These are phyloP conservation scores for Sciurus carolinensis DNA, from an alignment of 2,797 vertebrate genomes.

Conservation along the genomic window DNA sequence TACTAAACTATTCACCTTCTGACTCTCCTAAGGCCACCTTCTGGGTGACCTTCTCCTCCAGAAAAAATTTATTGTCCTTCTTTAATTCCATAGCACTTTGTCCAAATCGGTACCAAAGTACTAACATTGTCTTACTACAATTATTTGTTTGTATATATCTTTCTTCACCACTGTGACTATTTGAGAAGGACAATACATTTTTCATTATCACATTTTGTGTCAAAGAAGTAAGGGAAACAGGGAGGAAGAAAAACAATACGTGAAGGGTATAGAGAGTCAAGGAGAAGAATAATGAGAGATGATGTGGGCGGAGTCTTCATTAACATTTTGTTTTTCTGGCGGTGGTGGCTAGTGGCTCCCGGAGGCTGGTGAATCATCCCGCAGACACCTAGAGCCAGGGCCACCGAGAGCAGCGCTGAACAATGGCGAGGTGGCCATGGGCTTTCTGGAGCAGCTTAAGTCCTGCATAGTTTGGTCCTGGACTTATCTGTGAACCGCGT, in stretches of 20 bases:
- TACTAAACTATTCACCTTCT: neutral
- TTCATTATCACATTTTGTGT: neutral
- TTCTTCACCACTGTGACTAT: neutral
- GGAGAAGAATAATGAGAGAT: neutral
- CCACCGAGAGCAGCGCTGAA: no score
- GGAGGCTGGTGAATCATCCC: no score
- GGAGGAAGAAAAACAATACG: neutral
- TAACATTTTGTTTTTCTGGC: neutral
- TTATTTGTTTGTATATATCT: neutral
- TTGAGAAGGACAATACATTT: neutral
- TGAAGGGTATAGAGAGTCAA: neutral
- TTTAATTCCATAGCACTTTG: neutral
- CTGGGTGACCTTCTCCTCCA: neutral
- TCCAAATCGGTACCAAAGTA: neutral
- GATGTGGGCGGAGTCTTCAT: neutral
- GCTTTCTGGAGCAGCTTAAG: no score
- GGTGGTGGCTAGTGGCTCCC: no score
- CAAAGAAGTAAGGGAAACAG: neutral
- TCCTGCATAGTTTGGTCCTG: conserved; percentile 86
- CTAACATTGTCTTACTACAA: neutral
- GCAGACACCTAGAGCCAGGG: no score
- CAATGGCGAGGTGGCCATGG: no score
- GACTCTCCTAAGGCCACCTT: neutral
- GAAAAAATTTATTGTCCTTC: neutral
- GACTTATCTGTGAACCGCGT: conserved; percentile 91